Conservation (phyloP, 2,888 invertebrate species). For the Agrochola litura region DNA sequence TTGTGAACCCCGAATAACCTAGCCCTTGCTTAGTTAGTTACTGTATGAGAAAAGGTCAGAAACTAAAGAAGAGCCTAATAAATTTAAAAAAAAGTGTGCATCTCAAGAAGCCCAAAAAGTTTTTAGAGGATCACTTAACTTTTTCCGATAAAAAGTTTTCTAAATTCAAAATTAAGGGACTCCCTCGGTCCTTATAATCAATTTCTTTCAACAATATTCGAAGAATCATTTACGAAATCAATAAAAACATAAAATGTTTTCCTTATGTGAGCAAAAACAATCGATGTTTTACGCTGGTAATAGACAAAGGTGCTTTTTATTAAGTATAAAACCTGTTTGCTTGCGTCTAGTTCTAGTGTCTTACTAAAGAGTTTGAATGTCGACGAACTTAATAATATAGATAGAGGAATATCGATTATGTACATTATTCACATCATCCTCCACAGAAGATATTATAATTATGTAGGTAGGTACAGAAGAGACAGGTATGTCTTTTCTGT, state of each 20-base stretch:
- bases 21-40: neutral
- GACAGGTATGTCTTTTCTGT: neutral
- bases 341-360: slow-evolving; percentile 36
- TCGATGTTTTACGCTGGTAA: slow-evolving; percentile 22
- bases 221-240: slow-evolving; percentile 1
- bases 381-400: slow-evolving; percentile 7
- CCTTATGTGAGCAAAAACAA: slow-evolving; percentile 35
- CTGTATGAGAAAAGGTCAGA: neutral
- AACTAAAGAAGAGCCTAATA: neutral
- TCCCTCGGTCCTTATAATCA: too few relatives aligned
- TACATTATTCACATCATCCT: neutral
- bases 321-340: slow-evolving; percentile 42
- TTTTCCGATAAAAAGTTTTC: neutral
- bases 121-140: neutral
- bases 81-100: neutral
- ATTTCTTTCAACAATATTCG: neutral
- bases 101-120: too few relatives aligned
- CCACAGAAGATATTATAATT: neutral
- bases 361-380: slow-evolving; percentile 19
- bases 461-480: neutral
- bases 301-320: slow-evolving; percentile 41
- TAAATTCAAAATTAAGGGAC: too few relatives aligned
- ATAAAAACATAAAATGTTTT: slow-evolving; percentile 10
- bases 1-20: neutral
- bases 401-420: neutral